A percentile compares a stretch with the other conserved stretches of the same genome.
phyloP scores from a whole-genome alignment of 1,140 invertebrate species.

The Sycophila sp. region DNA sequence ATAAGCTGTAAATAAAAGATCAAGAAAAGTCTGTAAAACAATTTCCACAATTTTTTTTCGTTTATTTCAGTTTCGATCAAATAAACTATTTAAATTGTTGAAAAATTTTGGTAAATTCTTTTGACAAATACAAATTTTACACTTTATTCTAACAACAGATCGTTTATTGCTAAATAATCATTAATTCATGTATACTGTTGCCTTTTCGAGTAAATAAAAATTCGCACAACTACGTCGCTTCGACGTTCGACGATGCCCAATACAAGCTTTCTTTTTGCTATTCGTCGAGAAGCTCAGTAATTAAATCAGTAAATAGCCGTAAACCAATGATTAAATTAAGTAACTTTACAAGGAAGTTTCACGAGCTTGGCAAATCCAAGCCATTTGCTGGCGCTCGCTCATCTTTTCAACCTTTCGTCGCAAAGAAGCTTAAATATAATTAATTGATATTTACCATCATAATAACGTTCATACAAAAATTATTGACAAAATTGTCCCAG shows the following conservation, averaged over 20 bases:
- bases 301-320: not conserved
- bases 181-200: constrained; percentile 22
- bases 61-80: constrained; percentile 14
- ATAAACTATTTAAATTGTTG: constrained; percentile 15
- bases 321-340: constrained; percentile 14
- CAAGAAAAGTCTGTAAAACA: not conserved
- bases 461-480: constrained; percentile 32
- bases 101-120: constrained; percentile 10
- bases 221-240: not conserved
- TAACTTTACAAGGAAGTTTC: constrained; percentile 31
- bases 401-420: not conserved
- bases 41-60: constrained; percentile 8
- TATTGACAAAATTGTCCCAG: constrained; percentile 27
- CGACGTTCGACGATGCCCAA: too few species aligned
- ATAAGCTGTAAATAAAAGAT: not conserved
- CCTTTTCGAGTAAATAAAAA: constrained; percentile 26
- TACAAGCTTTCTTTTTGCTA: not conserved
- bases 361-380: not conserved
- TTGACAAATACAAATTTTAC: constrained; percentile 47
- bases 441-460: constrained; percentile 25
- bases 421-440: constrained; percentile 23
- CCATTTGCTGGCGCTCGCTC: not conserved
- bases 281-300: not conserved
- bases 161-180: constrained; percentile 37
- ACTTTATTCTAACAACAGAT: constrained; percentile 50